Evolutionary conservation across 2,113 vertebrate genomes (phyloP), one percentile per base, ranked within the genome.

Genomic region (Poecilia latipinna): DNA sequence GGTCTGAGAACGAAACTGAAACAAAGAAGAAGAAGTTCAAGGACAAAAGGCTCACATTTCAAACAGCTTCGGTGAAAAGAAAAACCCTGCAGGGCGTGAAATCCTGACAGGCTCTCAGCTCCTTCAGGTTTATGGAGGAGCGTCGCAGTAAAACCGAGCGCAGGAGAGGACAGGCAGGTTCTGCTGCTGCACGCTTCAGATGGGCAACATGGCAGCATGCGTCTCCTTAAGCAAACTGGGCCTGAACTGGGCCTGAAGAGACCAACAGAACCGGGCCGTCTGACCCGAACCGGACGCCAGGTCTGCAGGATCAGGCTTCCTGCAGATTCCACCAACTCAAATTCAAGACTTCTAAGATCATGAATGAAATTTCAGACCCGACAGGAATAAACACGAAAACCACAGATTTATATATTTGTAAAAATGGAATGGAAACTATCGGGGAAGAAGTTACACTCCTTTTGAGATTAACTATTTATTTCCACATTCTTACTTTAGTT

Each of bases 1-100:
- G 44, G 13, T 66, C 42, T 81, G 71, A 71, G 57, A 67, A 28
- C 24, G 26, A 12, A 32, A 28, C 65, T 63, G 24, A 61, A 37
- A 69, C 32, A 66, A 74, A 78, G 44, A 72, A 24, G 8, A 61
- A 64, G 31, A 62, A 61, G 44, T 72, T 72, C 17, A 85, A 82
- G 76, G 76, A 85, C 68, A 72, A 73, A 78, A 29, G 61, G 22
- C n/a, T 69, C 39, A 31, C 48, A 54, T 51, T 68, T 66, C 64
- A 61, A 17, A 65, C 28, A 29, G 51, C 26, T 5, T n/a, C 2
- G 8, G 39, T 54, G n/a, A 71, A 65, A 28, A 60, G 68, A 32
- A 54, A 54, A 66, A 54, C 65, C 12, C 39, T 26, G 32, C 31
- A 67, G 54, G 28, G 10, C 33, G 51, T 61, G 12, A 67, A 63